phyloP scores from a whole-genome alignment of 2,888 invertebrate species.

The Agrenia bidenticulata region DNA sequence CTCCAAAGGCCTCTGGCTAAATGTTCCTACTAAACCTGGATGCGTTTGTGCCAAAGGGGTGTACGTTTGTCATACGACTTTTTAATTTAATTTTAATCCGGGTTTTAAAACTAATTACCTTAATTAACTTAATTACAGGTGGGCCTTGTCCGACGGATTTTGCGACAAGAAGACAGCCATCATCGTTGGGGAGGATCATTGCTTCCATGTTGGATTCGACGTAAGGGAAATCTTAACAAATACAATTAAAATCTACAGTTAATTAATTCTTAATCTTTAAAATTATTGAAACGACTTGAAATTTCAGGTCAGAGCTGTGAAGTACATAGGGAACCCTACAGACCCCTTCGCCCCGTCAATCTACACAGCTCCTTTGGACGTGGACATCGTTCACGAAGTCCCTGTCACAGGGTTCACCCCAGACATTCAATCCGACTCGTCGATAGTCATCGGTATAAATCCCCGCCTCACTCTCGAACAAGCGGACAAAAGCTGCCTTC shows the following conservation, averaged over 20 bases:
- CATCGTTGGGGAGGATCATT: conserved; percentile 31
- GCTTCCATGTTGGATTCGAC: conserved; percentile 23
- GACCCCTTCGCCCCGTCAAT: conserved; percentile 31
- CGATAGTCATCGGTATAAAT: conserved; percentile 28
- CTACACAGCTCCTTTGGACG: conserved; percentile 10
- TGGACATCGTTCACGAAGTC: conserved; percentile 23
- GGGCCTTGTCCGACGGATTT: conserved; percentile 31
- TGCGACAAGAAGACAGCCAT: conserved; percentile 26
- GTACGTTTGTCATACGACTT: not conserved
- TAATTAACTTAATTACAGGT: conserved; percentile 5
- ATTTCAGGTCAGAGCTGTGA: conserved; percentile 20
- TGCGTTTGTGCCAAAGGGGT: conserved; percentile 32
- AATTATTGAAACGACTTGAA: no score
- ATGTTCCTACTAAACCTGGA: conserved; percentile 15
- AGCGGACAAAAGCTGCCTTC: conserved; percentile 23
- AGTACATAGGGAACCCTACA: conserved; percentile 27
- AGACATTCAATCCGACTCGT: not conserved
- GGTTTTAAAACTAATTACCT: not conserved
- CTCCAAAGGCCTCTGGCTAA: conserved; percentile 29
- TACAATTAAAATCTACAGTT: no score
- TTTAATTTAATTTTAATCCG: not conserved
- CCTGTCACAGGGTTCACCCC: conserved; percentile 18
- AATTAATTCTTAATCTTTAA: no score
- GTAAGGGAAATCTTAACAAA: no score
- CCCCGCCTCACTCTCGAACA: conserved; percentile 22